Base-by-base conservation (phyloP, 2,888 invertebrate genomes). In the Lasius platythorax region DNA sequence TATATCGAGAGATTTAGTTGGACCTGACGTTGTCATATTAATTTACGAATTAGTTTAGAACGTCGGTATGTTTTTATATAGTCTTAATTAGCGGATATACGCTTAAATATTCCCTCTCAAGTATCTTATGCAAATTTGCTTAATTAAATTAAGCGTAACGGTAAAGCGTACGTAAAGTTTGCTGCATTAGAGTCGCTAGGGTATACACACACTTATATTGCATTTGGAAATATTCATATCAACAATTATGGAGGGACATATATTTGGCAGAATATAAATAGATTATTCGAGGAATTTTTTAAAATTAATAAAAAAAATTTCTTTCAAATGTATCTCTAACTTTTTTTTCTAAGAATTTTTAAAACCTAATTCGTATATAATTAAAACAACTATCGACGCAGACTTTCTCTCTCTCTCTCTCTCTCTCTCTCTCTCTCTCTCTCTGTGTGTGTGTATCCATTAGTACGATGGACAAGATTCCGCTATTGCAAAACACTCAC, bases 1-100 rank as follows among this genome's bases (percentile, higher is more conserved):
- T 58, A 37, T 46, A 72, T 46, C 72, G 33, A 53, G 23, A 11
- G 30, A n/a, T 46, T 23, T 28, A 23, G 5, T 40, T 61, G 79
- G 4, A 3, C 2, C n/a, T 61, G 1, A 15, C 61, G 12, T 68
- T n/a, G 12, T n/a, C 15, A 4, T 64, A 76, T 76, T 37, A 63
- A 81, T 50, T 81, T 73, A 46, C 30, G 28, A 81, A 81, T 50
- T 50, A 81, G 79, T 73, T 81, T 81, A 63, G 79, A 72, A 61
- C 23, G 43, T 46, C 23, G 23, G 43, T n/a, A 12, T 30, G 18
- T 72, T 79, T 79, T 79, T 72, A 46, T 61, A 18, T 37, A 61
- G 46, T 18, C 4, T 46, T 79, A 46, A 81, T 81, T 81, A 81
- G 46, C 61, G 28, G 8, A 37, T 70, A n/a, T n/a, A 61, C 3